phyloP scores from a whole-genome alignment of 35 echinoderm and acorn worm species.

The Acanthaster planci region DNA sequence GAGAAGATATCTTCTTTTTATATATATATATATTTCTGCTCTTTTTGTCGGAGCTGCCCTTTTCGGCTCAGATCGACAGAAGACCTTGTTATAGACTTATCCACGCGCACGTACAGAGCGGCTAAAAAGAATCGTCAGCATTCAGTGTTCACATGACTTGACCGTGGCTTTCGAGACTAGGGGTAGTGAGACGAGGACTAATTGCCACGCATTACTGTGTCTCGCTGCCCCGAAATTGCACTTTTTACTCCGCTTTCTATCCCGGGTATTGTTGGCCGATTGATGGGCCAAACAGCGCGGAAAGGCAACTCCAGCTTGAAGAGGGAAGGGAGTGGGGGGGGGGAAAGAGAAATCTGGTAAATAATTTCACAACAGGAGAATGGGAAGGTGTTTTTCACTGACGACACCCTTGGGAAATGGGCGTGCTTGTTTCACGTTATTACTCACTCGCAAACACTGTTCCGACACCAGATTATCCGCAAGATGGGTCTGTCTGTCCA shows the following conservation, averaged over 20 bases:
- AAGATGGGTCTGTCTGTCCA: no score
- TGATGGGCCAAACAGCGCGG: conserved; percentile 2
- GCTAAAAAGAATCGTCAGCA: background rate
- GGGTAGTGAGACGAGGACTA: background rate
- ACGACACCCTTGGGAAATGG: no score
- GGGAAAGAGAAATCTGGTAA: no score
- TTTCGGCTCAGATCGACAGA: background rate
- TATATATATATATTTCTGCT: no score
- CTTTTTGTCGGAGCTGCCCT: background rate
- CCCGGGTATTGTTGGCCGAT: background rate
- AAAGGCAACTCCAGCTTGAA: background rate
- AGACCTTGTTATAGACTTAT: background rate
- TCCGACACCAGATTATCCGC: no score
- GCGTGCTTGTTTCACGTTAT: no score
- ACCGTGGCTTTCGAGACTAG: background rate
- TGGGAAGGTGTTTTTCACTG: no score
- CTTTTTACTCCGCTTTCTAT: background rate
- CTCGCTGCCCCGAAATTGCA: conserved; percentile 11
- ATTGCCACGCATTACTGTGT: background rate
- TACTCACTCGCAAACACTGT: no score
- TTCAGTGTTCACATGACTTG: conserved; percentile 13
- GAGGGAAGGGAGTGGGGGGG: no score
- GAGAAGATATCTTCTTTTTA: conserved; percentile 6
- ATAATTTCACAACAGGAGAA: no score
- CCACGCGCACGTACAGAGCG: background rate